Conservation (phyloP, 2,113 vertebrate genomes). For the Peromyscus leucopus region DNA sequence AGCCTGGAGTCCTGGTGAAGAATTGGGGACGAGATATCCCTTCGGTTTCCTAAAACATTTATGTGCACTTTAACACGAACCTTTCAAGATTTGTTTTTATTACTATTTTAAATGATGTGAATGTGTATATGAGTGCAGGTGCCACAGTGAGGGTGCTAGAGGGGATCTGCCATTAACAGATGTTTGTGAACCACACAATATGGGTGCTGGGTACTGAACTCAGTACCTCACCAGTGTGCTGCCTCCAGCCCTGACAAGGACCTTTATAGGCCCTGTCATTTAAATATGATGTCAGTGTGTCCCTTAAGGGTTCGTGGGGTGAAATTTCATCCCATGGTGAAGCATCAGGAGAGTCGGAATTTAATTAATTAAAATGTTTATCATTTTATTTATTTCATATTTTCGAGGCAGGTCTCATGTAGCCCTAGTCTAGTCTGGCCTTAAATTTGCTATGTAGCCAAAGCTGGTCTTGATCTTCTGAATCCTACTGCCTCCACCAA, state of each 20-base stretch:
- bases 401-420: background rate
- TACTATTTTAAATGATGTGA: background rate
- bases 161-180: too few species aligned
- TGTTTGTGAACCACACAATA: too few species aligned
- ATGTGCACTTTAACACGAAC: background rate
- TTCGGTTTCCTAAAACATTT: background rate
- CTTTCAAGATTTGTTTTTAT: background rate
- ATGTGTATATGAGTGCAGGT: too few species aligned
- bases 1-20: background rate
- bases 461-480: background rate
- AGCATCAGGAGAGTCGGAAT: background rate
- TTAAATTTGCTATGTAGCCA: too few species aligned
- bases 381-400: background rate
- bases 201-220: background rate
- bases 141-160: too few species aligned
- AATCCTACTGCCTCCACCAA: background rate
- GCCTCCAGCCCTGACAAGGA: background rate
- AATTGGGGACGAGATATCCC: too few species aligned
- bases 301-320: background rate
- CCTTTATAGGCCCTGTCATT: background rate
- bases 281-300: background rate
- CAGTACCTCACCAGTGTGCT: background rate
- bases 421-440: too few species aligned
- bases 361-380: background rate
- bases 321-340: background rate